Evolutionary conservation across 2,797 vertebrate genomes (phyloP).

Genomic region (Lepilemur septentrionalis): DNA sequence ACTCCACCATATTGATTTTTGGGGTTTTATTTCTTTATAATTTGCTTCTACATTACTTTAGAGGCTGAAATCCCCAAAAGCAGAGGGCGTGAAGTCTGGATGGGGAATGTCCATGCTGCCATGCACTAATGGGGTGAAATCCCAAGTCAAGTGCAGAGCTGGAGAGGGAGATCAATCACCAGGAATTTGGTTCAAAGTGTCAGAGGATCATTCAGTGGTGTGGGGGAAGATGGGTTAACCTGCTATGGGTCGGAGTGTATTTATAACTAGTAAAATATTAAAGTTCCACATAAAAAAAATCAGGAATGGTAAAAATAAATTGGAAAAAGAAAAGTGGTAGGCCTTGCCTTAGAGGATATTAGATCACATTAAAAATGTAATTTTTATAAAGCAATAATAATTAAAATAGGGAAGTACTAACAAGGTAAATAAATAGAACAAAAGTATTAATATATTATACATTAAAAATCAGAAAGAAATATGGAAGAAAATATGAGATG

Average conservation of each 20-base stretch:
- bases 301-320: not conserved
- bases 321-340: conserved; percentile 8
- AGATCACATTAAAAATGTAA: not conserved
- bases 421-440: not conserved
- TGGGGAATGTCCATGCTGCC: not conserved
- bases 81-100: not conserved
- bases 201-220: not conserved
- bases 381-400: conserved; percentile 12
- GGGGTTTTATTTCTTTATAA: not conserved
- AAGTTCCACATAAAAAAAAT: not conserved
- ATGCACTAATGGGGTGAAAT: not conserved
- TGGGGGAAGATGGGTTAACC: not conserved
- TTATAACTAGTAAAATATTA: not conserved
- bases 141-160: not conserved
- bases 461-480: not conserved
- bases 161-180: not conserved
- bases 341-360: not conserved
- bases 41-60: not conserved
- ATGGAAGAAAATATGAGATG: not conserved
- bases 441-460: not conserved
- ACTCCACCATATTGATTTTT: not conserved
- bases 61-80: not conserved
- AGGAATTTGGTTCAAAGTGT: not conserved
- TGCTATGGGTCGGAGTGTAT: not conserved
- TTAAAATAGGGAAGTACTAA: not conserved